A percentile compares a stretch with the other conserved stretches of the same genome.
phyloP scores from a whole-genome alignment of 2,888 invertebrate genomes.

The Spilosoma lubricipeda region DNA sequence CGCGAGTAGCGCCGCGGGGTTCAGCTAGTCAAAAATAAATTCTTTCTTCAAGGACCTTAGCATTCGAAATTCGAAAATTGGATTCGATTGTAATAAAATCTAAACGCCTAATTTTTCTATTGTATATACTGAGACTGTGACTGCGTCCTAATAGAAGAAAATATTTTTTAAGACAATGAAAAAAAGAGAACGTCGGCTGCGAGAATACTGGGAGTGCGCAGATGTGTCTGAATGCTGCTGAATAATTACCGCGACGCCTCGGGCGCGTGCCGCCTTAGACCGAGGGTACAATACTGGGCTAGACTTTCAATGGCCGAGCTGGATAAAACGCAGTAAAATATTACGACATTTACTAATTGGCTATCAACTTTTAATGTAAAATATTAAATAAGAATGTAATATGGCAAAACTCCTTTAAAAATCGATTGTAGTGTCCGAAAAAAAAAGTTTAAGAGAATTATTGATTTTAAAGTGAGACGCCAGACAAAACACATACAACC shows the following conservation, averaged over 20 bases:
- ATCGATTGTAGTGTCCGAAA: too few relatives aligned
- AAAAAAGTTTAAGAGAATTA: too few relatives aligned
- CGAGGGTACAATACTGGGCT: constrained; percentile 18
- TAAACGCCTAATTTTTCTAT: background rate
- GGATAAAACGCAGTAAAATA: background rate
- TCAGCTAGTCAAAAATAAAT: too few relatives aligned
- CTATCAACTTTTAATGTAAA: background rate
- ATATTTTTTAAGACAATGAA: constrained; percentile 57
- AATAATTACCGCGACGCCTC: constrained; percentile 76
- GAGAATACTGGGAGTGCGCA: constrained; percentile 75
- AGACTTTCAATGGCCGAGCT: background rate
- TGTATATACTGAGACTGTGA: constrained; percentile 24
- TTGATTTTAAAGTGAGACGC: too few relatives aligned
- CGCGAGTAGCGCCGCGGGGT: too few relatives aligned
- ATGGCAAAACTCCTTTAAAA: too few relatives aligned
- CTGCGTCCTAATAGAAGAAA: constrained; percentile 33
- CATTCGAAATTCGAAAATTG: background rate
- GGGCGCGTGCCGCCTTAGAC: constrained; percentile 54
- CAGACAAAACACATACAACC: constrained; percentile 4
- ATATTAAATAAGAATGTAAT: background rate
- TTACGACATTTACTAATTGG: background rate
- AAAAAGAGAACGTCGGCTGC: constrained; percentile 55
- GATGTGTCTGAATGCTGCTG: constrained; percentile 77
- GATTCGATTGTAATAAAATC: background rate
- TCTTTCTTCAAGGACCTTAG: too few relatives aligned